phyloP scores from a whole-genome alignment of 2,113 vertebrate genomes.

The Arenaria interpres region DNA sequence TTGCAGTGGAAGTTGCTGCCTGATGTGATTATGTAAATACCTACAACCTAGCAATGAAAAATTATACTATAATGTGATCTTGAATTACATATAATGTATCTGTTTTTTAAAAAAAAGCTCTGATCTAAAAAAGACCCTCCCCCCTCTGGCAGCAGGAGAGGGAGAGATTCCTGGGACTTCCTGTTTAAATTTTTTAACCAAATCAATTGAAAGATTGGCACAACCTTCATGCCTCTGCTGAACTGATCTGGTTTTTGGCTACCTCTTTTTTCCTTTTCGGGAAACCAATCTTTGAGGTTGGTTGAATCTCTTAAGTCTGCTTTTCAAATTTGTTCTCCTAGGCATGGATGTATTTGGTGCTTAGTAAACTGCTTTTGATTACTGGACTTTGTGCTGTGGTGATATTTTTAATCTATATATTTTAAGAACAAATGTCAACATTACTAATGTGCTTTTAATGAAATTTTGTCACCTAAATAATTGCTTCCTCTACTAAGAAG shows the following conservation, averaged over 20 bases:
- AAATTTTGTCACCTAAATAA: not conserved
- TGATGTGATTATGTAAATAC: conserved; percentile 42
- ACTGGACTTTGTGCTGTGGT: not conserved
- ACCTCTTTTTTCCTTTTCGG: not conserved
- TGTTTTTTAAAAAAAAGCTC: not conserved
- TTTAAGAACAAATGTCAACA: not conserved
- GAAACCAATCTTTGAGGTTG: not conserved
- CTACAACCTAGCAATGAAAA: not conserved
- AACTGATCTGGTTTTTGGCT: not conserved
- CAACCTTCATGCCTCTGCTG: not conserved
- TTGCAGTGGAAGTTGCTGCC: not conserved
- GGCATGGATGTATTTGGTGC: not conserved
- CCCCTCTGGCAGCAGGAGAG: not conserved
- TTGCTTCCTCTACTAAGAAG: not conserved
- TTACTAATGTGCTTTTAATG: not conserved
- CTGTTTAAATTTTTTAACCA: not conserved
- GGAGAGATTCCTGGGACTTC: not conserved
- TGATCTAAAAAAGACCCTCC: not conserved
- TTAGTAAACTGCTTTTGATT: not conserved
- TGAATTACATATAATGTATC: not conserved
- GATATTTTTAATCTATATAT: not conserved
- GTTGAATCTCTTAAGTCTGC: not conserved
- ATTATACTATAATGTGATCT: not conserved
- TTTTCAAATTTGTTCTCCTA: not conserved
- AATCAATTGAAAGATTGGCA: not conserved